Base-by-base conservation (phyloP, 2,797 vertebrate genomes). In the Pelochelys cantorii region DNA sequence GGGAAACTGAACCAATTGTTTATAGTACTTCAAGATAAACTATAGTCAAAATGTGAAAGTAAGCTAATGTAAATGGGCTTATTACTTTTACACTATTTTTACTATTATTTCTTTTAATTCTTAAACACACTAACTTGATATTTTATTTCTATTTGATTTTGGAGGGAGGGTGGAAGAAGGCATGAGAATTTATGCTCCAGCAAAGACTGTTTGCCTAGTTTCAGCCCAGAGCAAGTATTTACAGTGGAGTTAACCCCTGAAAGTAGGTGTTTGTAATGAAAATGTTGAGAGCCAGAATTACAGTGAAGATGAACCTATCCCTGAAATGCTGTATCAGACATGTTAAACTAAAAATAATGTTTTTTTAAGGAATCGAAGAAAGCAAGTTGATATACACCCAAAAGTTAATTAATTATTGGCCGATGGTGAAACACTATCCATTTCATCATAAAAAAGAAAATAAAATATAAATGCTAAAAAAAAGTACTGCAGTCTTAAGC, bases 401-500 rank as follows among this genome's bases (percentile, higher is more conserved):
- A 23, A 34, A 92, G 80, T 91, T 91, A 78, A 81, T 83, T 54
- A 85, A 81, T 83, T 54, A 85, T 84, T 83, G 22, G n/a, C 55
- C 92, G 83, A 87, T 1, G 1, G 48, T 71, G 82, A 91, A 75
- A 92, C 90, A 89, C 14, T 87, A 20, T 87, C 37, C 80, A 94
- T 89, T 95, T 90, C 95, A 87, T 92, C 95, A 86, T 59, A 96
- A 84, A 94, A 88, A 87, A 87, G 87, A 93, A 94, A 42, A 87
- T 55, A 92, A 94, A 71, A 95, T 20, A 14, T 31, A 88, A 94
- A 88, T 29, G 56, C 59, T 86, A 56, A 89, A 54, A 89, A 54
- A 95, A 94, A 88, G 52, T 94, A 83, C 86, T 34, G 77, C 87
- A 88, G 82, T 31, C 75, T 75, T 34, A 65, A 52, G 86, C 52